Evolutionary conservation across 2,113 vertebrate species (phyloP), one percentile per base, ranked within the genome.

Genomic region (Poicephalus meyeri): DNA sequence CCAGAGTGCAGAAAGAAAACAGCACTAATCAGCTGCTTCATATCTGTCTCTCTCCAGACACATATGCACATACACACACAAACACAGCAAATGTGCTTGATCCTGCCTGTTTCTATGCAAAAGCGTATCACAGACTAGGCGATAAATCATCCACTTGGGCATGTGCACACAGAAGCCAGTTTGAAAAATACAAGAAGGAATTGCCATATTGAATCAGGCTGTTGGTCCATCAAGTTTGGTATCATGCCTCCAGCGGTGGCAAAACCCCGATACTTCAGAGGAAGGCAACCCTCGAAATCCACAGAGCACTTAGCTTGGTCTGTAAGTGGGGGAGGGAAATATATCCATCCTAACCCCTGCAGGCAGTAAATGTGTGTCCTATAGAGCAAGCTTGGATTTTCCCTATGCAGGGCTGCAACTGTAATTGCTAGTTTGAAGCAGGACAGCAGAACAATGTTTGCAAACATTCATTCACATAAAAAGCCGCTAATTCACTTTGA

Each of bases 161-260:
- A 93, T 91, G 70, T 89, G 88, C 88, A 91, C 72, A 73, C 70
- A 89, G 71, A 69, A 96, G 94, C 88, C 88, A 87, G 83, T 86
- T 89, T 92, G 89, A 85, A 96, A 96, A 96, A 80, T 66, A 94
- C 80, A 65, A 86, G 68, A 87, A 94, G 91, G 93, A 96, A 97
- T 97, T 97, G 97, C 97, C 96, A 95, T 93, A 88, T 84, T 86
- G 88, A 96, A 97, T 97, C 97, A 97, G 92, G 44, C 93, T 52
- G 25, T 89, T 91, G 97, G 91, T 95, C 96, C 96, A 83, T 97
- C 96, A 97, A 71, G 78, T 95, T 94, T 71, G 55, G 89, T 94
- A 89, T 93, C 93, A 42, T 42, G 97, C 97, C 97, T 97, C 93
- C 96, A 97, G 97, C 94, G 65, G 86, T 28, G 80, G 68, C 73